Evolutionary conservation across 2,113 vertebrate species (phyloP).

Genomic region (Zosterops hypoxanthus): DNA sequence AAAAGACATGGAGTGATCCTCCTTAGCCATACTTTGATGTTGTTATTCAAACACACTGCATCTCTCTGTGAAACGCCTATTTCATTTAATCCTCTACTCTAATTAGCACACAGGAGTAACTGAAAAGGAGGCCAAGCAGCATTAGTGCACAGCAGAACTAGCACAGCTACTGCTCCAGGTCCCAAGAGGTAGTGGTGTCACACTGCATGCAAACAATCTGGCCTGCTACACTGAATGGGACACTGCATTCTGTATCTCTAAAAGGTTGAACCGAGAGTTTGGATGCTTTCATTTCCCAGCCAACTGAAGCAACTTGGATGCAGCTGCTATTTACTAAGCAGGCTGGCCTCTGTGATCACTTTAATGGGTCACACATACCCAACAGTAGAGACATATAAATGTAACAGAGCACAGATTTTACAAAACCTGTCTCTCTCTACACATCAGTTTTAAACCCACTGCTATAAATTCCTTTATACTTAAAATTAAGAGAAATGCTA

Average conservation of each 20-base stretch:
- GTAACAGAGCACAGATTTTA: background rate
- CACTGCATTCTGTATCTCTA: background rate
- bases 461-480: background rate
- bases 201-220: background rate
- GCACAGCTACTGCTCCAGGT: background rate
- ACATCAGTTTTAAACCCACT: background rate
- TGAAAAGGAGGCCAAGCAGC: background rate
- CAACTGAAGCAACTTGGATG: background rate
- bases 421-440: background rate
- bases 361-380: background rate
- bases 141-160: background rate
- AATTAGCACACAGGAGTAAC: background rate
- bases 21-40: background rate
- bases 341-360: background rate
- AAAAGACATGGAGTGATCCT: background rate
- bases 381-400: background rate
- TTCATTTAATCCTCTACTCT: background rate
- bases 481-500: background rate
- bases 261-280: background rate
- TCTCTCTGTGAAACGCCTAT: background rate
- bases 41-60: background rate
- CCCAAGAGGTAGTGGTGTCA: accelerated
- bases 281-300: background rate
- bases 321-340: background rate
- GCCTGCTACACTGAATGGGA: background rate